These are phyloP conservation scores for Mastacembelus armatus DNA, from an alignment of 2,797 vertebrate genomes.

Conservation along the genomic window DNA sequence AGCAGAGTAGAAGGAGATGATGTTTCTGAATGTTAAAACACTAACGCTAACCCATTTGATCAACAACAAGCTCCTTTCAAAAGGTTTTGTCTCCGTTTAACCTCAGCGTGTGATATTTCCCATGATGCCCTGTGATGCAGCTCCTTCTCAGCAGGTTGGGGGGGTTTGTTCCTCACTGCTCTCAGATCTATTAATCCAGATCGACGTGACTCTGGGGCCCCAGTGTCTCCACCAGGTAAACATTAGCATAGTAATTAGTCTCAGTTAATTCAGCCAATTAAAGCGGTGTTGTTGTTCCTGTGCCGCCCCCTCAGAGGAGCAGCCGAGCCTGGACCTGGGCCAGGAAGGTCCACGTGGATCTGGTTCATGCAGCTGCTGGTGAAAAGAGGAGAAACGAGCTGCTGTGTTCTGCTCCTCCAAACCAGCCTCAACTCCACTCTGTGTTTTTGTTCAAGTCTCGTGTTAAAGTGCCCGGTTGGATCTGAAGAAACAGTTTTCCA, in stretches of 20 bases:
- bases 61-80: no score
- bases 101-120: slow-evolving; percentile 20
- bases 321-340: slow-evolving; percentile 33
- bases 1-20: no score
- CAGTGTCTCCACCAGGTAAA: slow-evolving; percentile 44
- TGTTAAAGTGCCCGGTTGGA: not conserved
- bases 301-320: not conserved
- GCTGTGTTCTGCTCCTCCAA: no score
- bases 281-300: slow-evolving; percentile 29
- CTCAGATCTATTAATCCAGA: slow-evolving; percentile 47
- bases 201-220: not conserved
- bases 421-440: not conserved
- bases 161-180: slow-evolving; percentile 9
- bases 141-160: not conserved
- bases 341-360: slow-evolving; percentile 10
- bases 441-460: not conserved
- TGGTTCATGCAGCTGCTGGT: not conserved
- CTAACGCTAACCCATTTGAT: no score
- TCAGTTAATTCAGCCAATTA: slow-evolving; percentile 48
- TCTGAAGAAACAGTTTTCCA: not conserved
- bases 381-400: no score
- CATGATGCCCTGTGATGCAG: slow-evolving; percentile 22
- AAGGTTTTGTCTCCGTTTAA: not conserved
- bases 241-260: slow-evolving; percentile 64
- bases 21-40: no score